Percentiles rank a stretch among this genome's conserved stretches.
Conservation (phyloP, 2,888 invertebrate genomes). For the Volucella inanis region DNA sequence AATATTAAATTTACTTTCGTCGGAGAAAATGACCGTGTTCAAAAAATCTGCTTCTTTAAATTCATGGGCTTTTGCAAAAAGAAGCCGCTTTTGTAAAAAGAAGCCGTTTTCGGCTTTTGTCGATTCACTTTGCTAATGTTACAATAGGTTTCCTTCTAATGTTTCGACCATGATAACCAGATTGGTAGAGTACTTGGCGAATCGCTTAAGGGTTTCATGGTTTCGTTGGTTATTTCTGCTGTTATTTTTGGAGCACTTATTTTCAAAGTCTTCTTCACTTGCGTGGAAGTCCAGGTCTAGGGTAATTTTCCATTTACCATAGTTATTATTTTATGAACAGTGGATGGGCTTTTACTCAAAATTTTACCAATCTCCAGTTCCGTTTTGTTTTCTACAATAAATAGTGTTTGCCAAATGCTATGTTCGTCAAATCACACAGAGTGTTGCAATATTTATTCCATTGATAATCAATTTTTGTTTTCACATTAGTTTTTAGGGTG, state of each 20-base stretch:
- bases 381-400: conserved; percentile 18
- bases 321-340: conserved; percentile 23
- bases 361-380: conserved; percentile 16
- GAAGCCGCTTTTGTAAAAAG: background rate
- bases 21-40: conserved; percentile 2
- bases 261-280: conserved; percentile 5
- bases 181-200: too few relatives aligned
- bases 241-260: conserved; percentile 17
- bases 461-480: too few relatives aligned
- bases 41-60: conserved; percentile 5
- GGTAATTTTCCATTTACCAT: background rate
- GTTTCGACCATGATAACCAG: background rate
- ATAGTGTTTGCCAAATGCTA: conserved; percentile 13
- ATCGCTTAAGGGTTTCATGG: conserved; percentile 13
- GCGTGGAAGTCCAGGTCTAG: conserved; percentile 1
- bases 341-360: conserved; percentile 11
- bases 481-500: too few relatives aligned
- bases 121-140: conserved; percentile 5
- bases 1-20: too few relatives aligned
- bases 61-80: conserved; percentile 14
- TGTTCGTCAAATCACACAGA: conserved; percentile 8
- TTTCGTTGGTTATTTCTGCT: conserved; percentile 4
- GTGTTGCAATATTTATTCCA: too few relatives aligned
- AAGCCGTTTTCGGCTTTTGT: too few relatives aligned
- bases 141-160: background rate